Conservation (phyloP, 2,113 vertebrate genomes). For the Heteronetta atricapilla region DNA sequence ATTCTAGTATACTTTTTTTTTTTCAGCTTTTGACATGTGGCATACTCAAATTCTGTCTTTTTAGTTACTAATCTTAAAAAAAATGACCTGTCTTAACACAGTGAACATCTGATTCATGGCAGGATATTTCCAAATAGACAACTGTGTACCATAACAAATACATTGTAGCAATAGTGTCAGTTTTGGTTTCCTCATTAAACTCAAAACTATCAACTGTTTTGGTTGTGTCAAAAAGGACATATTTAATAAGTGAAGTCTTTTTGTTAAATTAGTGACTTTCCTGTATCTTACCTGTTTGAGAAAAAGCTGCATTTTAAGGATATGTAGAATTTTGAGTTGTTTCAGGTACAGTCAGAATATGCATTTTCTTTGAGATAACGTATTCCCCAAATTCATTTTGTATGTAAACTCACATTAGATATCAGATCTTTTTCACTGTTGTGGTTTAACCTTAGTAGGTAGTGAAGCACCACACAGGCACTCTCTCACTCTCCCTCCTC, state of each 20-base stretch:
- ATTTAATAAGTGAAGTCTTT: neutral
- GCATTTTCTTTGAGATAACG: neutral
- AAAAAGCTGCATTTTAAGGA: neutral
- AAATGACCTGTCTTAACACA: neutral
- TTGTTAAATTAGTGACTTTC: neutral
- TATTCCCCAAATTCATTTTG: neutral
- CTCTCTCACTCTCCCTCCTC: neutral
- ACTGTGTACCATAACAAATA: neutral
- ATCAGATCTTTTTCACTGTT: neutral
- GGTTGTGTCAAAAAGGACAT: neutral
- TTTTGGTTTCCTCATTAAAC: neutral
- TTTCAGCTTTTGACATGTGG: neutral
- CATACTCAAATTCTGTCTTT: neutral
- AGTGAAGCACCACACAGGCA: neutral
- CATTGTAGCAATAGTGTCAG: neutral
- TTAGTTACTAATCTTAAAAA: neutral
- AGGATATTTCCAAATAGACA: neutral
- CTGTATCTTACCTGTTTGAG: neutral
- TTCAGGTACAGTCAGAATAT: neutral
- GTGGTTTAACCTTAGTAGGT: neutral
- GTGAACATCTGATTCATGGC: neutral
- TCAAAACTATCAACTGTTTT: neutral
- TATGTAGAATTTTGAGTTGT: neutral
- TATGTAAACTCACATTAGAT: neutral
- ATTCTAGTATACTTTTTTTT: neutral